These are phyloP conservation scores for Clistopyga incitator DNA, from an alignment of 2,888 invertebrate species.

Conservation along the genomic window DNA sequence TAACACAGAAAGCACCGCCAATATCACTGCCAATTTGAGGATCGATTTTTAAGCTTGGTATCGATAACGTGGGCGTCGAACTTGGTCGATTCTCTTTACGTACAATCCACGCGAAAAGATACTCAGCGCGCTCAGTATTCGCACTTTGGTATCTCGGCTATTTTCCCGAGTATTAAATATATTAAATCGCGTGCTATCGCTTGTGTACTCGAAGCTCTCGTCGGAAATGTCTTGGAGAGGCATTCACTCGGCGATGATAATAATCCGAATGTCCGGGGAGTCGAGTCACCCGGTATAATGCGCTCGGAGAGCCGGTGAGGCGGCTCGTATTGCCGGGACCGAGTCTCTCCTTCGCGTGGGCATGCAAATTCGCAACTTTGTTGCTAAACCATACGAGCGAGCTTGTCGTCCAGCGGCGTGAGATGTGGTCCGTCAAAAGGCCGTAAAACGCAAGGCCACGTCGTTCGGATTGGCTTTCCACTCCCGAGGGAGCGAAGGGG, in stretches of 20 bases:
- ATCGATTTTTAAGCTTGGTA: slow-evolving; percentile 17
- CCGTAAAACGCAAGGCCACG: slow-evolving; percentile 73
- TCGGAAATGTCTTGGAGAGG: slow-evolving; percentile 5
- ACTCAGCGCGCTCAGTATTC: too few species aligned
- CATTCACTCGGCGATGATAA: slow-evolving; percentile 53
- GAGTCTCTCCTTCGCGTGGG: slow-evolving; percentile 63
- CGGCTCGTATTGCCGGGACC: slow-evolving; percentile 47
- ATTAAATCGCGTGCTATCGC: not conserved
- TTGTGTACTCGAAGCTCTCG: not conserved
- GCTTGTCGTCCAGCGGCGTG: slow-evolving; percentile 79
- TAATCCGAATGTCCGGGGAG: slow-evolving; percentile 58
- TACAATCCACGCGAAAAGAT: too few species aligned
- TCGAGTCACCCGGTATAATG: slow-evolving; percentile 59
- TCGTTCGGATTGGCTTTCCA: slow-evolving; percentile 58
- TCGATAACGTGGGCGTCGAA: slow-evolving; percentile 4
- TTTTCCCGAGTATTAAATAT: not conserved
- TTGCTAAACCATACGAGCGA: slow-evolving; percentile 77
- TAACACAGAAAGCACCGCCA: not conserved
- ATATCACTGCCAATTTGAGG: not conserved
- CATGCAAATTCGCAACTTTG: slow-evolving; percentile 82
- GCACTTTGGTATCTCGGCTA: not conserved
- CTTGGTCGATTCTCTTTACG: not conserved
- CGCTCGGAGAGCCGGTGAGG: slow-evolving; percentile 19
- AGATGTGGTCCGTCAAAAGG: slow-evolving; percentile 83
- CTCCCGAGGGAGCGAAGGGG: slow-evolving; percentile 30